A percentile compares a stretch with the other conserved stretches of the same genome.
These are phyloP conservation scores for Pedicia rivosa DNA, from an alignment of 2,888 invertebrate genomes.

Conservation along the genomic window DNA sequence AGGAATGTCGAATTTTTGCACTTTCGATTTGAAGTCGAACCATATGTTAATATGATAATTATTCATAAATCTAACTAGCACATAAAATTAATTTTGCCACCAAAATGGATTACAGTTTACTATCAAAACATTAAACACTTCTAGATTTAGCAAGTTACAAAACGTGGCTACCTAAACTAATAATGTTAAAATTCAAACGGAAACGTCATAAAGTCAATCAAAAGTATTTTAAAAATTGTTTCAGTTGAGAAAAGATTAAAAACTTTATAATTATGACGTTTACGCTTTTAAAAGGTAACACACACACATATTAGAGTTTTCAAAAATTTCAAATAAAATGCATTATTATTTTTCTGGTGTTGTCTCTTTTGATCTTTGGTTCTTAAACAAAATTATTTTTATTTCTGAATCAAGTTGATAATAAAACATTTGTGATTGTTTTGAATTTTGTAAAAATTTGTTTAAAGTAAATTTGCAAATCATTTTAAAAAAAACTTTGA, in stretches of 20 bases:
- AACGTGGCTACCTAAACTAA: conserved; percentile 48
- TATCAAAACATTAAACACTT: conserved; percentile 8
- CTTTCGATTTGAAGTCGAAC: conserved; percentile 21
- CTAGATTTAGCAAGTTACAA: conserved; percentile 22
- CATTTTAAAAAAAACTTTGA: neutral
- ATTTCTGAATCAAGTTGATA: neutral
- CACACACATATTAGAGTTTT: neutral
- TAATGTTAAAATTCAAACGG: conserved; percentile 38
- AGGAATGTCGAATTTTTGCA: conserved; percentile 74
- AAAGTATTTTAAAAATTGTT: conserved; percentile 40
- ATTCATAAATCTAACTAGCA: conserved; percentile 19
- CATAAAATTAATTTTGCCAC: conserved; percentile 14
- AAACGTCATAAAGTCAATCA: conserved; percentile 34
- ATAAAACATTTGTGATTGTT: neutral
- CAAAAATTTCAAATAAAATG: too few relatives aligned
- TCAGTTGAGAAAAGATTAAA: conserved; percentile 19
- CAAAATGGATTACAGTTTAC: neutral
- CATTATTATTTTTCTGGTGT: neutral
- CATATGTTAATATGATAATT: conserved; percentile 34
- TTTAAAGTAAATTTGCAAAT: neutral
- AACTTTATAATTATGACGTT: neutral
- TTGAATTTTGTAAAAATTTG: neutral
- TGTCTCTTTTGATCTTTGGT: neutral
- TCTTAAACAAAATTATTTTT: too few relatives aligned
- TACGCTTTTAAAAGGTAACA: neutral